phyloP scores from a whole-genome alignment of 2,113 vertebrate species.

The Nerophis lumbriciformis region DNA sequence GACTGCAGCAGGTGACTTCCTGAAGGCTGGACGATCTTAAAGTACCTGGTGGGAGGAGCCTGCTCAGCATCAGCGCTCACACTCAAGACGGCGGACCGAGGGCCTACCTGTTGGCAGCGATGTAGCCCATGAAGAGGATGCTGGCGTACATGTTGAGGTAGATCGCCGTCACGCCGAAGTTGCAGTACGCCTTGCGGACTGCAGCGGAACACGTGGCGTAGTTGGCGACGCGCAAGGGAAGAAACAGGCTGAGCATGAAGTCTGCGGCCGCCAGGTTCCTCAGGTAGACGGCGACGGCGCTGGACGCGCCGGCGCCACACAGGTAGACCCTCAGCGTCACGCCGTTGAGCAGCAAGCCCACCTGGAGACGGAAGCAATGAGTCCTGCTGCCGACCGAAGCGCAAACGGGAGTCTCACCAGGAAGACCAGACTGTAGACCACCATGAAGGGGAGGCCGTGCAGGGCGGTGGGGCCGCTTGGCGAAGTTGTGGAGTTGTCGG shows the following conservation, averaged over 20 bases:
- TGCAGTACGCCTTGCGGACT: conserved; percentile 55
- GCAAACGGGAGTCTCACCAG: conserved; percentile 24
- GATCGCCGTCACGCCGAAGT: conserved; percentile 50
- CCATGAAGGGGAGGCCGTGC: conserved; percentile 43
- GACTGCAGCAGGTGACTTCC: conserved; percentile 52
- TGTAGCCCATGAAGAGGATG: conserved; percentile 73
- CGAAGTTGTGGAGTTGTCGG: not conserved
- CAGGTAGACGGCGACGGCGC: conserved; percentile 64
- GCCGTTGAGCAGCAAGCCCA: conserved; percentile 60
- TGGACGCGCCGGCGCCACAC: conserved; percentile 23
- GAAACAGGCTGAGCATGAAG: conserved; percentile 63
- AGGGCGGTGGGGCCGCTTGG: not conserved
- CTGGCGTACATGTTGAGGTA: conserved; percentile 76
- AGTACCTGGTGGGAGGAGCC: conserved; percentile 50
- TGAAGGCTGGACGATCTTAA: conserved; percentile 62
- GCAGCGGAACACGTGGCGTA: conserved; percentile 13
- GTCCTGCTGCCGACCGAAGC: not conserved
- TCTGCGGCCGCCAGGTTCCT: conserved; percentile 68
- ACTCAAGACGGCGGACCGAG: not conserved
- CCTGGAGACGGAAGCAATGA: conserved; percentile 14
- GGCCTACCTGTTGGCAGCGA: conserved; percentile 66
- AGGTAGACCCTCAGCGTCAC: conserved; percentile 66
- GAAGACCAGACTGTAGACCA: conserved; percentile 51
- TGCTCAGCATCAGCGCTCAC: not conserved
- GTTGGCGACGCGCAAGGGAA: conserved; percentile 57